These are phyloP conservation scores for Hermatobates lingyangjiaoensis DNA, from an alignment of 1,140 invertebrate genomes.

Conservation along the genomic window DNA sequence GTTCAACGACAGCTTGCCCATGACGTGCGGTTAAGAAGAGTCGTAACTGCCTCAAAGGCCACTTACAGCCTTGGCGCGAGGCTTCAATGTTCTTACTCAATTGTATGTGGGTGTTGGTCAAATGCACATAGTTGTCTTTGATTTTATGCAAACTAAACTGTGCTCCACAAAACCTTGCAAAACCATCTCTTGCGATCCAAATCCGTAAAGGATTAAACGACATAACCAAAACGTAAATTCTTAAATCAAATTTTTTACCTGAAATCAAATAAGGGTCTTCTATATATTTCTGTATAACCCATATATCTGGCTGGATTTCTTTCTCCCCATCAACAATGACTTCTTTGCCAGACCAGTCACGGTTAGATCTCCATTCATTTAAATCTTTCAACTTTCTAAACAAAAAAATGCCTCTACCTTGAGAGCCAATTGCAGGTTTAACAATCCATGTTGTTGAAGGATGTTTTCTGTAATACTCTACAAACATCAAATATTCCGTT, in stretches of 20 bases:
- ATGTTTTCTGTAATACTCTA: conserved; percentile 32
- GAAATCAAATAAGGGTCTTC: conserved; percentile 40
- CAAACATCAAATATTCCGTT: conserved; percentile 31
- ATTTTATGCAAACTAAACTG: conserved; percentile 32
- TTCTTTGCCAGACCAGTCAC: conserved; percentile 9
- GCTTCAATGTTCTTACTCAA: conserved; percentile 8
- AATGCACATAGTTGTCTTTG: conserved; percentile 28
- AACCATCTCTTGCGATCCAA: conserved; percentile 41
- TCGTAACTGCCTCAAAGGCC: conserved; percentile 24
- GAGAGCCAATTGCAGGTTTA: conserved; percentile 32
- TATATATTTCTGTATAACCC: conserved; percentile 35
- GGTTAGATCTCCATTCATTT: conserved; percentile 20
- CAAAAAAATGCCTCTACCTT: conserved; percentile 34
- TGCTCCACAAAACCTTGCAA: conserved; percentile 36
- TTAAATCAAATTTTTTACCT: conserved; percentile 40
- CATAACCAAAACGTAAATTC: conserved; percentile 37
- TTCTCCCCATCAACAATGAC: conserved; percentile 6
- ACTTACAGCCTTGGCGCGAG: conserved; percentile 23
- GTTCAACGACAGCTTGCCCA: conserved; percentile 24
- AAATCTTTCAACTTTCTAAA: conserved; percentile 31
- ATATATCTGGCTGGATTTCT: conserved; percentile 19
- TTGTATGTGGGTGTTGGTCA: conserved; percentile 44
- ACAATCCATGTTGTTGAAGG: conserved; percentile 37
- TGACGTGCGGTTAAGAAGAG: conserved; percentile 24
- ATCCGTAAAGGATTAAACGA: conserved; percentile 39